Evolutionary conservation across 1,140 invertebrate species (phyloP).

Genomic region (Mycetomoellerius zeteki): DNA sequence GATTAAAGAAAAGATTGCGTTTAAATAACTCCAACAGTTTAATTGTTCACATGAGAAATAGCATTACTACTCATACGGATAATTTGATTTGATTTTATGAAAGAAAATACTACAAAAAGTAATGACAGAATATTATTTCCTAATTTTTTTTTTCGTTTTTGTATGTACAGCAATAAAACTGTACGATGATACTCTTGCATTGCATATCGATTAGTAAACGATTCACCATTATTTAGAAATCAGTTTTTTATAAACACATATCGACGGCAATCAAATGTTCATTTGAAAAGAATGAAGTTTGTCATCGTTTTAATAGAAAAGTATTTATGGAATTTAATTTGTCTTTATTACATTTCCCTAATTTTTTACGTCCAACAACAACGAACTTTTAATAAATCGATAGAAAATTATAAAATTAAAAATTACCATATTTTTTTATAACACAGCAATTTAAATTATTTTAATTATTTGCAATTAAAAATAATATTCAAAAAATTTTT

Average conservation of each 20-base stretch:
- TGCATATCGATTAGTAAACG: background rate
- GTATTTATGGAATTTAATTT: background rate
- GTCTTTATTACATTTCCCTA: background rate
- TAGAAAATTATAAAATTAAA: background rate
- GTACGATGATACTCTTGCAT: background rate
- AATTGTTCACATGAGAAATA: background rate
- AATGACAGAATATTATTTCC: background rate
- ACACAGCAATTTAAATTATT: background rate
- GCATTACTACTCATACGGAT: background rate
- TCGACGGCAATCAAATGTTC: background rate
- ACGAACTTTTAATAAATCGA: background rate
- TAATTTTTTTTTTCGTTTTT: slow-evolving; percentile 16
- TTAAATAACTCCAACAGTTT: slow-evolving; percentile 9
- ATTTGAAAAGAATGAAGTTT: slow-evolving; percentile 4
- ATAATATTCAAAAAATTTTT: background rate
- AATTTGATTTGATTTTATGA: background rate
- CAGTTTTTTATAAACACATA: background rate
- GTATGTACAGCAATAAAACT: background rate
- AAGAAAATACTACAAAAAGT: background rate
- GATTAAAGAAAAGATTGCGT: background rate
- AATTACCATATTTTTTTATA: background rate
- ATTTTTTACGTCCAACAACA: background rate
- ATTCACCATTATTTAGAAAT: background rate
- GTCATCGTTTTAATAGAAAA: background rate
- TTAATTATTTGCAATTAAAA: background rate